phyloP scores from a whole-genome alignment of 2,797 vertebrate species.

The Aphelocoma californica region DNA sequence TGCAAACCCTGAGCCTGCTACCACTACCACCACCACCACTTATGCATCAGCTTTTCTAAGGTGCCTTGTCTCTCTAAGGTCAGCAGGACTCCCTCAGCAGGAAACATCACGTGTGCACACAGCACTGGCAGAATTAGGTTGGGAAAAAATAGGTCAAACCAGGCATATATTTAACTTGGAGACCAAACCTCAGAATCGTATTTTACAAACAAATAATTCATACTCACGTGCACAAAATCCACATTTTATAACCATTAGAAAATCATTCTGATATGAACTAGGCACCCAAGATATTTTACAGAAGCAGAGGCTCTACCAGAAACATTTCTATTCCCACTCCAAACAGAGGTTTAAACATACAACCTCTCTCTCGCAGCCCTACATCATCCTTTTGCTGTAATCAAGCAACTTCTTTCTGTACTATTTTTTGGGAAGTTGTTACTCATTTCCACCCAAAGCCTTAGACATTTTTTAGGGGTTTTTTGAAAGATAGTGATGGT shows the following conservation, averaged over 20 bases:
- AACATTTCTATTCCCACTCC: neutral
- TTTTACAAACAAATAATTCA: neutral
- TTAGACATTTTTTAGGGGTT: neutral
- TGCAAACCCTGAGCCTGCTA: neutral
- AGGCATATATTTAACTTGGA: slow-evolving; percentile 35
- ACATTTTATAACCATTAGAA: neutral
- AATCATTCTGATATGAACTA: neutral
- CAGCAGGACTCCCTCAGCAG: neutral
- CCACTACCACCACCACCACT: neutral
- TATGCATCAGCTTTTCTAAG: neutral
- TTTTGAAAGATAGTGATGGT: neutral
- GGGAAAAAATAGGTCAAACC: slow-evolving; percentile 45
- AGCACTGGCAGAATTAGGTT: slow-evolving; percentile 12
- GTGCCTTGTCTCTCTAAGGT: neutral
- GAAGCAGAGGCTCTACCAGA: neutral
- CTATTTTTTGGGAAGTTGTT: neutral
- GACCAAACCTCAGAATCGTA: neutral
- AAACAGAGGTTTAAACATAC: neutral
- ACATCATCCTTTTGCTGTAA: neutral
- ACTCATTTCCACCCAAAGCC: neutral
- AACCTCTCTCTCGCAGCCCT: neutral
- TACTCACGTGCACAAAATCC: neutral
- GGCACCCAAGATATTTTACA: neutral
- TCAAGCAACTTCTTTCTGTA: neutral
- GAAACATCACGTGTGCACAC: neutral